These are phyloP conservation scores for Pygoscelis adeliae DNA, from an alignment of 2,113 vertebrate species.

Conservation along the genomic window DNA sequence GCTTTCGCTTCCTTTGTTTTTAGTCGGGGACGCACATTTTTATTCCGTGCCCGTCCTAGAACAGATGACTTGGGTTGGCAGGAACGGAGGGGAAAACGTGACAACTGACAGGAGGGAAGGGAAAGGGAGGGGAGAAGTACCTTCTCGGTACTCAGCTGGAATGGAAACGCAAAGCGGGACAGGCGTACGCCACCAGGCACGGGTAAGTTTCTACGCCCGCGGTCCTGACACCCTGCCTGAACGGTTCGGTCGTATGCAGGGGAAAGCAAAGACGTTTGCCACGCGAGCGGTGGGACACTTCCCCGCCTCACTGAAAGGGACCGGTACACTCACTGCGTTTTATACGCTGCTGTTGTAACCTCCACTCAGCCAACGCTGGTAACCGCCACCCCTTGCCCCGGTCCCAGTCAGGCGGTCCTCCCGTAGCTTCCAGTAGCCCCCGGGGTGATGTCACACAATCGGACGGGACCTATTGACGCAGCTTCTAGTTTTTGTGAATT, in stretches of 20 bases:
- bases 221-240: accelerated
- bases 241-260: accelerated
- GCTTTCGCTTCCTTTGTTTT: background rate
- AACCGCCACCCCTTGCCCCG: accelerated
- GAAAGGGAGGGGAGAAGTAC: background rate
- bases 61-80: background rate
- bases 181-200: background rate
- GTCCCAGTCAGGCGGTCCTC: too few relatives aligned
- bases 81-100: background rate
- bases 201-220: background rate
- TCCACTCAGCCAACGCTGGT: accelerated
- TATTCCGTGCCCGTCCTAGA: background rate
- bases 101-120: background rate
- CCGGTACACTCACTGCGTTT: accelerated
- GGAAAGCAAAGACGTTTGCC: background rate
- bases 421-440: too few relatives aligned
- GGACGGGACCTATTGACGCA: too few relatives aligned
- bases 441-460: background rate
- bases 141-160: background rate
- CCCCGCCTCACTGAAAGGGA: background rate
- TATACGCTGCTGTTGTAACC: accelerated
- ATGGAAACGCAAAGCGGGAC: background rate
- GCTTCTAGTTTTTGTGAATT: background rate
- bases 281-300: background rate
- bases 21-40: background rate